These are phyloP conservation scores for Phymastichus coffea DNA, from an alignment of 1,140 invertebrate genomes.

Conservation along the genomic window DNA sequence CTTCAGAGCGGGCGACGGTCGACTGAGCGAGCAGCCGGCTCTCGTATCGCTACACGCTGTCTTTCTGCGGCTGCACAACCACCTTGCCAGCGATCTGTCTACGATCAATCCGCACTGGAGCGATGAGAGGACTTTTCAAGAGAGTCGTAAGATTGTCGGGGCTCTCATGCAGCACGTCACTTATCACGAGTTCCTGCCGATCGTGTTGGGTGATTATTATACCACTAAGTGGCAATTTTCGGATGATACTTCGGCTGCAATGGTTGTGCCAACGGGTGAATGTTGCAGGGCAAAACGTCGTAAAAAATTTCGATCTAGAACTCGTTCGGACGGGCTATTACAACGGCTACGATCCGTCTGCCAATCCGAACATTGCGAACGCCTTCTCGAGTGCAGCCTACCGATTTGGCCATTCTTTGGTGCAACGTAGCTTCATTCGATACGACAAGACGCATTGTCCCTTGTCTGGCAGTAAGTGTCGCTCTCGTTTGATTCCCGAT, in stretches of 20 bases:
- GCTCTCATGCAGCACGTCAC: conserved; percentile 86
- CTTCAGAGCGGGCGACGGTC: conserved; percentile 74
- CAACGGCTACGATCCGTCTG: conserved; percentile 72
- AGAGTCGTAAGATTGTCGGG: conserved; percentile 78
- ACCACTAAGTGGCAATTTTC: conserved; percentile 3
- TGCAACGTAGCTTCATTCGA: conserved; percentile 74
- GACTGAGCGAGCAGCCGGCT: conserved; percentile 85
- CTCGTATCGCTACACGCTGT: conserved; percentile 84
- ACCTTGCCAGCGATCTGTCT: conserved; percentile 74
- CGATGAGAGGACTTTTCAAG: conserved; percentile 86
- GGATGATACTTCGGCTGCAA: neutral
- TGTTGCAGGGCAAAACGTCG: conserved; percentile 64
- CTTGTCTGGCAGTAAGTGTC: conserved; percentile 63
- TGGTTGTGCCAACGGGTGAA: neutral
- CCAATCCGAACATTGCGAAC: conserved; percentile 87
- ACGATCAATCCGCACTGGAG: conserved; percentile 83
- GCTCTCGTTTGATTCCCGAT: neutral
- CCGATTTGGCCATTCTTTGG: conserved; percentile 91
- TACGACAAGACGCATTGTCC: conserved; percentile 66
- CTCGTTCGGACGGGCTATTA: conserved; percentile 65
- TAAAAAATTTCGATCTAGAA: conserved; percentile 70
- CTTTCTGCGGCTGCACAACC: conserved; percentile 89
- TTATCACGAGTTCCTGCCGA: conserved; percentile 85
- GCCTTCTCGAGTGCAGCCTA: conserved; percentile 94
- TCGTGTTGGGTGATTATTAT: conserved; percentile 67